Evolutionary conservation across 2,888 invertebrate species (phyloP).

Genomic region (Ptilodon capucinus): DNA sequence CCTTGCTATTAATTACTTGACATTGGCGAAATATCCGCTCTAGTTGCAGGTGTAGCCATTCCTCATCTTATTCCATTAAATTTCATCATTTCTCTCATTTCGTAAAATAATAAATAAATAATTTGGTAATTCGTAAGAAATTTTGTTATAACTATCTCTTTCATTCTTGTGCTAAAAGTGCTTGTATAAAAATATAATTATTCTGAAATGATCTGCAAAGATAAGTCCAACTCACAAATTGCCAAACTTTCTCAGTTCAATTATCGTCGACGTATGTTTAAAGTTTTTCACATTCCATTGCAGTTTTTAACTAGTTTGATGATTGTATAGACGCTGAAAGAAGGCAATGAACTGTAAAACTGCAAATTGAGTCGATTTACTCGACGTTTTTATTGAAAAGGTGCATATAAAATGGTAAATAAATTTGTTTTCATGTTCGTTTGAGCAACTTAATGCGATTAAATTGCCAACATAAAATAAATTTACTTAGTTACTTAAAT

Average conservation of each 20-base stretch:
- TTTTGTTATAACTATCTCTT: too few species aligned
- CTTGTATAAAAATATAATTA: neutral
- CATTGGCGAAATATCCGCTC: too few species aligned
- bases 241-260: neutral
- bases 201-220: neutral
- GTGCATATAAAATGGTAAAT: neutral
- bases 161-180: neutral
- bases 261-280: neutral
- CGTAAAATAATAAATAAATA: too few species aligned
- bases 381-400: neutral
- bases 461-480: too few species aligned
- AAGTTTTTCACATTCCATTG: neutral
- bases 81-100: too few species aligned
- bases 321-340: neutral
- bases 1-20: too few species aligned
- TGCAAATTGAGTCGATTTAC: neutral
- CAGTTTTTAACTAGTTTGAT: neutral
- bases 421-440: neutral
- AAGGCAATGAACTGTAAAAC: neutral
- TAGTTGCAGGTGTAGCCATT: too few species aligned
- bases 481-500: too few species aligned
- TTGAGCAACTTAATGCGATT: too few species aligned
- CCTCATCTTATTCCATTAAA: too few species aligned
- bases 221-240: neutral
- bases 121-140: too few species aligned